These are phyloP conservation scores for Drosophila nasuta DNA, from an alignment of 1,140 invertebrate genomes.

Conservation along the genomic window DNA sequence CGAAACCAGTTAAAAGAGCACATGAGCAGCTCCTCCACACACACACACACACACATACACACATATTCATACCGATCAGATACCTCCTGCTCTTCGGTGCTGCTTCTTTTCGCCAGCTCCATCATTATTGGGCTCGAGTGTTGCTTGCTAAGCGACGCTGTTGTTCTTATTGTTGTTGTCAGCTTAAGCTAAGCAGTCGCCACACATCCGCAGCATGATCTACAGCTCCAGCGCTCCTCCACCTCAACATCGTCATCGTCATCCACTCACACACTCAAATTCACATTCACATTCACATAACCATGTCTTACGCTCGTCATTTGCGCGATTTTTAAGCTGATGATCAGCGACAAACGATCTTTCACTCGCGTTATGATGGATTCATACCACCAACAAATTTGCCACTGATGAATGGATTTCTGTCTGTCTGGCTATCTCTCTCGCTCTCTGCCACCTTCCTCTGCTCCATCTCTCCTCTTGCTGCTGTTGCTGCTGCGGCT, in stretches of 20 bases:
- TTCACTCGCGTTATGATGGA: constrained; percentile 84
- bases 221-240: not conserved
- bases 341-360: constrained; percentile 85
- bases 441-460: not conserved
- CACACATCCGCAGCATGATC: constrained; percentile 37
- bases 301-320: constrained; percentile 84
- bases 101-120: not conserved
- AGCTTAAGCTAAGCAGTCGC: constrained; percentile 70
- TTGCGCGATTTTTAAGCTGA: constrained; percentile 84
- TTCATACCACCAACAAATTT: constrained; percentile 85
- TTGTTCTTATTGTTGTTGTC: constrained; percentile 66
- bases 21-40: constrained; percentile 28
- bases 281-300: constrained; percentile 33
- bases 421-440: constrained; percentile 57
- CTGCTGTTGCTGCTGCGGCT: constrained; percentile 14
- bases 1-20: constrained; percentile 50
- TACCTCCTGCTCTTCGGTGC: not conserved
- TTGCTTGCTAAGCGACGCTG: constrained; percentile 21
- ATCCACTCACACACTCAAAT: constrained; percentile 10
- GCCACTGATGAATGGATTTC: constrained; percentile 85
- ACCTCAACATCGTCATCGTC: constrained; percentile 17
- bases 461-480: not conserved
- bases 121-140: not conserved
- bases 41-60: not conserved
- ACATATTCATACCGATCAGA: not conserved